Evolutionary conservation across 2,888 invertebrate genomes (phyloP).

Genomic region (Taphrorychus bicolor): DNA sequence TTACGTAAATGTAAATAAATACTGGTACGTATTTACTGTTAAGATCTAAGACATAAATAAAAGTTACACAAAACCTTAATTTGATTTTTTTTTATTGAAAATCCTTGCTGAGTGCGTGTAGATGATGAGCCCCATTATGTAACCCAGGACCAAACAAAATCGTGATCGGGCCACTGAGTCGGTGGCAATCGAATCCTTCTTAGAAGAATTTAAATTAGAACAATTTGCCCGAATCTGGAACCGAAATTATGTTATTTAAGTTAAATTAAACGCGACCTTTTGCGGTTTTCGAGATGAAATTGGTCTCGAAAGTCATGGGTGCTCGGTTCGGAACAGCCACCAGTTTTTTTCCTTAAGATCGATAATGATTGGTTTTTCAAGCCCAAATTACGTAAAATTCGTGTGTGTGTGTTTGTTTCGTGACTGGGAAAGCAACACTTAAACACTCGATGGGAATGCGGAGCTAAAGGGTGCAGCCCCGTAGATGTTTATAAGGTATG

Average conservation of each 20-base stretch:
- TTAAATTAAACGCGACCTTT: conserved; percentile 26
- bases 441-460: neutral
- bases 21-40: neutral
- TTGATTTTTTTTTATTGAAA: neutral
- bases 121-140: conserved; percentile 32
- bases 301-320: conserved; percentile 18
- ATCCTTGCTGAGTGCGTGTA: conserved; percentile 20
- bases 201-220: conserved; percentile 27
- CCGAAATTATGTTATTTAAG: conserved; percentile 31
- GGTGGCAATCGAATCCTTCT: conserved; percentile 22
- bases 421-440: neutral
- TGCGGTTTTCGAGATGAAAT: conserved; percentile 21
- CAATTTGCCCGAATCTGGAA: conserved; percentile 14
- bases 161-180: conserved; percentile 27
- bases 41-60: conserved; percentile 2
- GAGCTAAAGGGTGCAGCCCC: neutral
- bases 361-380: conserved; percentile 8
- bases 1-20: neutral
- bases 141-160: conserved; percentile 5
- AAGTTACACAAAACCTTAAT: conserved; percentile 2
- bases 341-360: conserved; percentile 6
- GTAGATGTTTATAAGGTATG: neutral
- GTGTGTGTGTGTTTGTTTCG: neutral
- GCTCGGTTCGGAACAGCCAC: conserved; percentile 16
- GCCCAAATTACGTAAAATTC: conserved; percentile 13